Percentiles rank a stretch among this genome's conserved stretches.
phyloP scores from a whole-genome alignment of 2,797 vertebrate genomes.

The Alosa sapidissima region DNA sequence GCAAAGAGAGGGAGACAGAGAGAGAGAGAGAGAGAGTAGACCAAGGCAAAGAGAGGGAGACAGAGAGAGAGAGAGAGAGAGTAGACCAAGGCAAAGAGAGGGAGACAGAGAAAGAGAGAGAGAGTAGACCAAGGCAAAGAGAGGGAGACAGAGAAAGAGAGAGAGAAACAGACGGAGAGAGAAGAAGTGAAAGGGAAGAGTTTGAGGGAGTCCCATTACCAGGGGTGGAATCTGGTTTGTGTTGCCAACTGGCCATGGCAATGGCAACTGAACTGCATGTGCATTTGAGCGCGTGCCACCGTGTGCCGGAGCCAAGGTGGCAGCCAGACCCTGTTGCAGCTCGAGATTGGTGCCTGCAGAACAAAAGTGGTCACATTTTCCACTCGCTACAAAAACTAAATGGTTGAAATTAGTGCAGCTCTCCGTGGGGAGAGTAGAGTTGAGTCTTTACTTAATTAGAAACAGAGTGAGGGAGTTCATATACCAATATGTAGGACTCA shows the following conservation, averaged over 20 bases:
- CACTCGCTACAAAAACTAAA: slow-evolving; percentile 33
- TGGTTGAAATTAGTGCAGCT: slow-evolving; percentile 16
- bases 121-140: neutral
- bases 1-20: neutral
- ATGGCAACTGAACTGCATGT: slow-evolving; percentile 32
- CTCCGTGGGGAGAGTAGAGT: neutral
- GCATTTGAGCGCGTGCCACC: slow-evolving; percentile 32
- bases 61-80: neutral
- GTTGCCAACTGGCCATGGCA: slow-evolving; percentile 43
- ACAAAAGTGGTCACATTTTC: slow-evolving; percentile 56
- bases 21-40: neutral
- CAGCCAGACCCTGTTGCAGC: slow-evolving; percentile 45
- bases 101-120: neutral
- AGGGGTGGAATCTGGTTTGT: slow-evolving; percentile 37
- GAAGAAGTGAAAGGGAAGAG: neutral
- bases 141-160: neutral
- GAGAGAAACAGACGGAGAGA: neutral
- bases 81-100: too few species aligned
- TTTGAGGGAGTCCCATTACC: slow-evolving; percentile 36
- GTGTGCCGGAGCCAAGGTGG: slow-evolving; percentile 38
- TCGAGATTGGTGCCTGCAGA: slow-evolving; percentile 46
- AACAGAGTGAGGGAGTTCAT: slow-evolving; percentile 12
- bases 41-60: neutral
- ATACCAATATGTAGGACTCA: neutral
- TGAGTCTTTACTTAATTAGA: slow-evolving; percentile 13